A percentile compares a stretch with the other conserved stretches of the same genome.
phyloP scores from a whole-genome alignment of 2,113 vertebrate species.

The Laticauda laticaudata region DNA sequence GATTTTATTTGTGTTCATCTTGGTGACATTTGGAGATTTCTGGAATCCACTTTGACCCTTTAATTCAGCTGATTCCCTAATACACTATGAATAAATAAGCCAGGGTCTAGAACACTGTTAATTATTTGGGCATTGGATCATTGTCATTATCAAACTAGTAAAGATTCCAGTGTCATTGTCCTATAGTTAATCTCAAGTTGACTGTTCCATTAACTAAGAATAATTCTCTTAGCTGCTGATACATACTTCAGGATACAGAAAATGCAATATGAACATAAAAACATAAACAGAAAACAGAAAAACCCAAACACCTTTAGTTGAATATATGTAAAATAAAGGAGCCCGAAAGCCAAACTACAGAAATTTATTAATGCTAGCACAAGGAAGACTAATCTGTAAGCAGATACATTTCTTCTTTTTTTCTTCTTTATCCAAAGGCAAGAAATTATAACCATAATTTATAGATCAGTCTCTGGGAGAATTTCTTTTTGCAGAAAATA shows the following conservation, averaged over 20 bases:
- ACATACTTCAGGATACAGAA: neutral
- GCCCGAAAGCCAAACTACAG: slow-evolving; percentile 44
- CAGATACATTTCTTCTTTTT: slow-evolving; percentile 32
- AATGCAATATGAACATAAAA: neutral
- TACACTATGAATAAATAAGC: neutral
- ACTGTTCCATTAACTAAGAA: neutral
- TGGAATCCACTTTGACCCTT: neutral
- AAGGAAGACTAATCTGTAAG: slow-evolving; percentile 62
- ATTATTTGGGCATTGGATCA: neutral
- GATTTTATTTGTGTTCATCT: neutral
- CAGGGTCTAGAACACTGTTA: neutral
- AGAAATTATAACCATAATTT: slow-evolving; percentile 54
- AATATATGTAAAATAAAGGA: neutral
- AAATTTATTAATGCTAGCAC: slow-evolving; percentile 59
- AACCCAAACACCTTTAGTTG: neutral
- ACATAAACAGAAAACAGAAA: neutral
- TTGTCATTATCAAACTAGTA: neutral
- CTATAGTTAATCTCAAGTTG: neutral
- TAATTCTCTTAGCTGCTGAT: neutral
- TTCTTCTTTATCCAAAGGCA: slow-evolving; percentile 60
- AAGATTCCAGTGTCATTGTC: neutral
- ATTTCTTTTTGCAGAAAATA: slow-evolving; percentile 75
- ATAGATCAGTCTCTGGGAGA: slow-evolving; percentile 69
- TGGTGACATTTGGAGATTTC: neutral
- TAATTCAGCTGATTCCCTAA: neutral